Conservation (phyloP, 2,113 vertebrate species). For the Triplophysa dalaica region DNA sequence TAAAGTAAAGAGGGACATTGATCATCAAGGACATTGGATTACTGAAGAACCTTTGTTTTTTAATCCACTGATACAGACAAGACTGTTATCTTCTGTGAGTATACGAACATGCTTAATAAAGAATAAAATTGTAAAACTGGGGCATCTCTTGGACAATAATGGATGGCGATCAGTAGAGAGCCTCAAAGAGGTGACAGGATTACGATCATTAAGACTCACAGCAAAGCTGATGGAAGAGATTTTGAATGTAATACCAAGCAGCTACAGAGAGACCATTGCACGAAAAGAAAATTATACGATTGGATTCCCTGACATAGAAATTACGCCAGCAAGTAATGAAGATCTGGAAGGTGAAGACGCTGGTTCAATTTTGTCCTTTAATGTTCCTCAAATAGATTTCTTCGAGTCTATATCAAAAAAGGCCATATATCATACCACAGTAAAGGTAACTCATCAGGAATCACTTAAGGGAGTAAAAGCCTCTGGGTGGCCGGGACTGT, state of each 20-base stretch:
- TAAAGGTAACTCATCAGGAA: too few species aligned
- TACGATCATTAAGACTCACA: background rate
- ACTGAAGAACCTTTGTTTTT: background rate
- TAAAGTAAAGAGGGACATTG: background rate
- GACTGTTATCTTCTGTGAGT: too few species aligned
- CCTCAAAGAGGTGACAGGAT: background rate
- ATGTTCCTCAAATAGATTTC: too few species aligned
- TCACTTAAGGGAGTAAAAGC: too few species aligned
- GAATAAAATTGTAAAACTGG: background rate
- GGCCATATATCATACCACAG: too few species aligned
- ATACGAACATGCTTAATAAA: background rate
- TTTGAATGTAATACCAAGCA: background rate
- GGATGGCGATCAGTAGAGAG: background rate
- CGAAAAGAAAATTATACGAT: background rate
- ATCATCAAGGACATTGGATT: background rate
- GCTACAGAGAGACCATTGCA: background rate
- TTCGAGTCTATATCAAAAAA: too few species aligned
- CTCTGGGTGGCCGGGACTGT: too few species aligned
- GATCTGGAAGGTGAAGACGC: too few species aligned
- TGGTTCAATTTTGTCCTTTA: too few species aligned
- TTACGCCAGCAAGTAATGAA: too few species aligned
- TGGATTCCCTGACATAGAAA: too few species aligned
- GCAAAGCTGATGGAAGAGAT: background rate
- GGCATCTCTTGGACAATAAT: background rate
- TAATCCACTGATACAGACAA: background rate